Base-by-base conservation (phyloP, 2,797 vertebrate species). In the Tinamus major region DNA sequence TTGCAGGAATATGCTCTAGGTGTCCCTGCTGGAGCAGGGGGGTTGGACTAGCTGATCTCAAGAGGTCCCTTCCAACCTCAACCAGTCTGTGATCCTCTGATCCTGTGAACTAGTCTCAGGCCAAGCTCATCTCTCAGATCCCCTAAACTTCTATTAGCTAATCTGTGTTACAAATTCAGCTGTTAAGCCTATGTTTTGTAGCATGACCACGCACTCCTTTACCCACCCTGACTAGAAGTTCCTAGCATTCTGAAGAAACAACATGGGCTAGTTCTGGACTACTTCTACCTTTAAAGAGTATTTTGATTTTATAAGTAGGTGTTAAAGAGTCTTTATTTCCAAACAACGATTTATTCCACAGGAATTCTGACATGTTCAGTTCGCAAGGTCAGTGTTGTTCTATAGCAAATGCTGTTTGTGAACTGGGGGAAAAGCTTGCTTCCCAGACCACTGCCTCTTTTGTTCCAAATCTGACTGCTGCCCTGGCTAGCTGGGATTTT, bases 101-200 rank as follows among this genome's bases (percentile, higher is more conserved):
- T n/a, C n/a, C n/a, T n/a, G n/a, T n/a, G n/a, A n/a, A 56, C 7
- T 20, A 68, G 18, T 20, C 26, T 1, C 0, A 46, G 17, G 21
- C 8, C 35, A 71, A 3, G 16, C 37, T 84, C n/a, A 67, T 46
- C 15, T 74, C 29, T 83, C 39, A 53, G 26, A 13, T 55, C 15
- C 26, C 17, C 46, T 9, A 3, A 77, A 63, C 10, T 29, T n/a
- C 53, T 70, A 39, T 39, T 85, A 69, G 64, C 4, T 8, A 41
- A 72, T 70, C 9, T 49, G 21, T 17, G 74, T 77, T 55, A 61
- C 35, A 26, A 48, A 18, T 35, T 31, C 41, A 58, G 33, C 4
- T 62, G 12, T 16, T 68, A 79, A 61, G 2, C 18, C 5, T 8
- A 14, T 6, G 41, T 48, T 53, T 37, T 31, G 19, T 41, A 71